Evolutionary conservation across 2,888 invertebrate species (phyloP), one percentile per base, ranked within the genome.

Genomic region (Tolmerus cingulatus): DNA sequence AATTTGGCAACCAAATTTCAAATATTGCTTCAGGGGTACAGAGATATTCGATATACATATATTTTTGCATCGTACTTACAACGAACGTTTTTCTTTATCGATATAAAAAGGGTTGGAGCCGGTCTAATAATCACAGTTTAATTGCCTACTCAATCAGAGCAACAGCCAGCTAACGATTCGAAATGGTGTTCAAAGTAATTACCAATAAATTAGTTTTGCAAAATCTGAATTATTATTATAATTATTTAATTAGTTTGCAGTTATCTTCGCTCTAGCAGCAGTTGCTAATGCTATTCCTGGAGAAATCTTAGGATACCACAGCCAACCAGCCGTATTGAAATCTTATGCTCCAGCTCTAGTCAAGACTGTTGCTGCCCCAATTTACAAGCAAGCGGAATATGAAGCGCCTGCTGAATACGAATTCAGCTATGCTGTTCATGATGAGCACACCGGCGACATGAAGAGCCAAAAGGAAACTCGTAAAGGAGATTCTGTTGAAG

Each of bases 381-480:
- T 87, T 30, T 19, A 66, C 9, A 84, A 84, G 37, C 82, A 84
- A 23, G 23, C 27, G 3, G 90, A 89, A 76, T 87, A 90, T 77
- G 90, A 89, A 86, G 89, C 91, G 0, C 92, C 91, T 0, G 91
- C 91, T 16, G 90, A 90, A 84, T 92, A 92, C 46, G 92, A 92
- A 82, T 93, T 91, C 89, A 91, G 91, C 66, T 93, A 93, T 88
- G 91, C 91, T 55, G 93, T 93, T 1, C 91, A 93, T 88, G 93
- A 93, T 89, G 91, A 92, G 76, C 91, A 90, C 87, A 94, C 93
- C 89, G 94, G 93, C 5, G 94, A 94, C 90, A 91, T 92, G 86
- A 94, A 94, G 90, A 91, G 91, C 86, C 94, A 94, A 90, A 92
- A 91, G 79, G 94, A 94, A 91, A 90, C 92, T 1, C 92, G 94